Evolutionary conservation across 2,888 invertebrate species (phyloP).

Genomic region (Drosophila barbarae): DNA sequence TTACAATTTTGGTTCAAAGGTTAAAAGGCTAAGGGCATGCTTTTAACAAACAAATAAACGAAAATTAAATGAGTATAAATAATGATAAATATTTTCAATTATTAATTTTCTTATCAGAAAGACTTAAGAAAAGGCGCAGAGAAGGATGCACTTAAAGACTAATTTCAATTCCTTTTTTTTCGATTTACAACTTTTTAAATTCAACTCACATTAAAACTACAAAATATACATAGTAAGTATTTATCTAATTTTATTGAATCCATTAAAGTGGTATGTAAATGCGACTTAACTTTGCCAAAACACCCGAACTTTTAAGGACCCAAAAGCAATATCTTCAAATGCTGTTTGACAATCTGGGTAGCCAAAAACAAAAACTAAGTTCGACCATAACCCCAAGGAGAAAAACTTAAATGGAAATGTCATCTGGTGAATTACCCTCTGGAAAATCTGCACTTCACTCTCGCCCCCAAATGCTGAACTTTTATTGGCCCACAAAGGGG

Average conservation of each 20-base stretch:
- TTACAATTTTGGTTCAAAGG: conserved; percentile 25
- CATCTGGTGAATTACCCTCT: conserved; percentile 13
- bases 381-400: conserved; percentile 7
- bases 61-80: neutral
- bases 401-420: conserved; percentile 39
- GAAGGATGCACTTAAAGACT: no score
- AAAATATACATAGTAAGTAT: no score
- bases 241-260: neutral
- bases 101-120: no score
- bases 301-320: neutral
- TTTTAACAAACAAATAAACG: neutral
- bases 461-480: conserved; percentile 6
- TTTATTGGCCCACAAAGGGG: conserved; percentile 31
- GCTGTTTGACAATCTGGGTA: neutral
- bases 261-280: neutral
- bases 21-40: conserved; percentile 1
- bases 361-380: conserved; percentile 4
- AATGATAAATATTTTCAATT: neutral
- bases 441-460: conserved; percentile 10
- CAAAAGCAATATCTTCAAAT: conserved; percentile 2
- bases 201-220: neutral
- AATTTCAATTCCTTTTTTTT: no score
- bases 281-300: neutral
- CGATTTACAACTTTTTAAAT: no score
- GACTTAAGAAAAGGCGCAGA: neutral